These are phyloP conservation scores for Diadromus collaris DNA, from an alignment of 2,888 invertebrate genomes.

Conservation along the genomic window DNA sequence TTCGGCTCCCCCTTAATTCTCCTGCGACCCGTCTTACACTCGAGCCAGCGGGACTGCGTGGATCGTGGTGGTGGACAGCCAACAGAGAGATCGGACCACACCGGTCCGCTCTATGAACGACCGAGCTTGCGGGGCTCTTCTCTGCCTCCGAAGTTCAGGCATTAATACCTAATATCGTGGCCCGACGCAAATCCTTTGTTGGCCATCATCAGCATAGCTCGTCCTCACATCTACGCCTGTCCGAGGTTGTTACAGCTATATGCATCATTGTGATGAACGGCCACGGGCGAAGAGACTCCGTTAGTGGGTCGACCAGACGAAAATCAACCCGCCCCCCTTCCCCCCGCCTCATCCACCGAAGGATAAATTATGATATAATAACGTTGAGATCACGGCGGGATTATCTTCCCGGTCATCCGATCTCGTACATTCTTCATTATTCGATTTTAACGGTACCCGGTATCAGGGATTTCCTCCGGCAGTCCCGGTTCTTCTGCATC, in stretches of 20 bases:
- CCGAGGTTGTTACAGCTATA: slow-evolving; percentile 38
- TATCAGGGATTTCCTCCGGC: not conserved
- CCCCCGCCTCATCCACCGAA: slow-evolving; percentile 2
- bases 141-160: slow-evolving; percentile 73
- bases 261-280: not conserved
- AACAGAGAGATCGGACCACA: slow-evolving; percentile 35
- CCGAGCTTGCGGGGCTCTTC: slow-evolving; percentile 48
- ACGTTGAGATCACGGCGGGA: not conserved
- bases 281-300: slow-evolving; percentile 32
- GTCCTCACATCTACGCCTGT: slow-evolving; percentile 40
- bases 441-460: slow-evolving; percentile 8
- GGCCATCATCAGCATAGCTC: slow-evolving; percentile 56
- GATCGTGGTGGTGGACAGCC: slow-evolving; percentile 13
- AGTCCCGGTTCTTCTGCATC: not conserved
- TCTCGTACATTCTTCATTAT: slow-evolving; percentile 41
- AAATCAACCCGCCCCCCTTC: slow-evolving; percentile 11
- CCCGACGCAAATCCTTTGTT: slow-evolving; percentile 65
- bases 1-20: slow-evolving; percentile 57
- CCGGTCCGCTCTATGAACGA: slow-evolving; percentile 43
- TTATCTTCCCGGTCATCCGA: slow-evolving; percentile 28
- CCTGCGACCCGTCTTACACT: slow-evolving; percentile 56
- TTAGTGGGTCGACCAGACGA: slow-evolving; percentile 14
- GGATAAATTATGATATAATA: slow-evolving; percentile 2
- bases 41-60: slow-evolving; percentile 27
- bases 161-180: slow-evolving; percentile 80